Base-by-base conservation (phyloP, 1,140 invertebrate genomes). In the Drosophila trapezifrons region DNA sequence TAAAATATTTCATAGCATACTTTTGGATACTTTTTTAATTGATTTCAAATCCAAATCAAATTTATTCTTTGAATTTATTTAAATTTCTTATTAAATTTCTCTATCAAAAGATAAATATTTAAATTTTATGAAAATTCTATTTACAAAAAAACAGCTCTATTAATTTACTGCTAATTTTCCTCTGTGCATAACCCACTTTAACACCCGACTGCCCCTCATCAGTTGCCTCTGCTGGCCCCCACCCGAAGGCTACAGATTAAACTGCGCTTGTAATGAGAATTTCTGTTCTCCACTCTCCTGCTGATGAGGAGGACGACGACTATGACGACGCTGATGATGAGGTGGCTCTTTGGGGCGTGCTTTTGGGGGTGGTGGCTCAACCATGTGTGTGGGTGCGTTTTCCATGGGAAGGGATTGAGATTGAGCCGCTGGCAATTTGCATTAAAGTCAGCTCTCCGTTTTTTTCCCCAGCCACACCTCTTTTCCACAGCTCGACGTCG, bases 191-290 rank as follows among this genome's bases (percentile, higher is more conserved):
- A 32, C 51, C 32, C 32, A n/a, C 32, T 22, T 54, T 54, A 20
- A 52, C 46, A 45, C 29, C 70, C 58, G 18, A 29, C 22, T n/a
- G 25, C 54, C 32, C 37, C 20, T 29, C 22, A 45, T 4, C 62
- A 35, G 4, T 42, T 4, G 9, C 54, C 25, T 35, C 8, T 17
- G 3, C 10, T 15, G 4, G 37, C 46, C 12, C 32, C 22, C 17
- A 8, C 54, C 35, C 42, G 35, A 29, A 57, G 71, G 76, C 66
- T 76, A 58, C 72, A 90, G 84, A 87, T 90, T 87, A 89, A 87
- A 80, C 84, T 84, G 59, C 55, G 80, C 77, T 89, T 87, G 85
- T 87, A 87, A 87, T 87, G 84, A 87, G 84, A 87, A 84, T 89
- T 90, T 89, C 78, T 62, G 66, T 56, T 64, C 60, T 59, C 43